Evolutionary conservation across 2,113 vertebrate genomes (phyloP), one percentile per base, ranked within the genome.

Genomic region (Leptobrachium ailaonicum): DNA sequence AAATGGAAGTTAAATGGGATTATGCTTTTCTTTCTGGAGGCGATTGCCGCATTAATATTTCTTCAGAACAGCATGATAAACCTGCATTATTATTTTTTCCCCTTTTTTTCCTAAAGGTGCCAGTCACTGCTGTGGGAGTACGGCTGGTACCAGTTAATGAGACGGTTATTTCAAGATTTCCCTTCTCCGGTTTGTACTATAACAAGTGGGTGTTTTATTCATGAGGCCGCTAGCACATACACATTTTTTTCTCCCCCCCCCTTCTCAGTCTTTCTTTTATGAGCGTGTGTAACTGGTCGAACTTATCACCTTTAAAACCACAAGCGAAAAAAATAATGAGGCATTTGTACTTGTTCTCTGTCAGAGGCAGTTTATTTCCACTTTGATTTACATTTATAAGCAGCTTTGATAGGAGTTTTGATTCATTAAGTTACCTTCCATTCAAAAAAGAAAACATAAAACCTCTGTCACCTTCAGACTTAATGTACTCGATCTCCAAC

Each of bases 311-410:
- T 14, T n/a, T 41, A 0, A 2, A 53, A 4, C 62, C 71, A 53
- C 7, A 68, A 71, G 64, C 62, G 85, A 0, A 6, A 79, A 75
- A 58, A 47, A 83, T 70, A 82, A 83, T 32, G 56, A 79, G 83
- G 77, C 10, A 87, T 75, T 66, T 85, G 9, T 43, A 41, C 81
- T 85, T 85, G 75, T 83, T 79, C 90, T 88, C 87, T 86, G 87
- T 93, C 91, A 93, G 90, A 95, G 91, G 90, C 90, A 89, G 88
- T 94, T 96, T 93, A 93, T 93, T 96, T 96, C 95, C 92, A 96
- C 92, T 93, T 94, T 94, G 92, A 90, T 95, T 92, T 95, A 96
- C 95, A 96, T 93, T 94, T 93, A 94, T 91, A 92, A 98, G 96
- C 95, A 97, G 95, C 95, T 95, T 96, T 86, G 90, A 94, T 93